Evolutionary conservation across 2,888 invertebrate genomes (phyloP).

Genomic region (Synergus laeviventris): DNA sequence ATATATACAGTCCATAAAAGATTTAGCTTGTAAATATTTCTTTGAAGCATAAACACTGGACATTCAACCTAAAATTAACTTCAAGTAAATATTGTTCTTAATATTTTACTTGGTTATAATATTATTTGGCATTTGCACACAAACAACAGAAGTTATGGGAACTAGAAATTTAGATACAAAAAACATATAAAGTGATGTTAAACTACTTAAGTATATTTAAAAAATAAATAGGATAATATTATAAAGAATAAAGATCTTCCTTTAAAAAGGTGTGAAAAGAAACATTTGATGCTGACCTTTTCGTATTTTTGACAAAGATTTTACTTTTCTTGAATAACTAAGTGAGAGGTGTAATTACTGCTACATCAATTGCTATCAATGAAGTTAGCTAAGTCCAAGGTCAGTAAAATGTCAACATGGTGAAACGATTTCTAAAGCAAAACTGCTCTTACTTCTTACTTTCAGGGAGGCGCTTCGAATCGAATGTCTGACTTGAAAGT

Average conservation of each 20-base stretch:
- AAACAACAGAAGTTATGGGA: background rate
- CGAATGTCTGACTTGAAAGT: constrained; percentile 39
- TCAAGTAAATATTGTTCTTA: background rate
- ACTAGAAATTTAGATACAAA: background rate
- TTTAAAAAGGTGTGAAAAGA: background rate
- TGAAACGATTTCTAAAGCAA: constrained; percentile 55
- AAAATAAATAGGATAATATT: background rate
- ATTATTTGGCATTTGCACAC: background rate
- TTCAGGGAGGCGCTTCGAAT: constrained; percentile 40
- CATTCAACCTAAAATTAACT: background rate
- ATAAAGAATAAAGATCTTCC: background rate
- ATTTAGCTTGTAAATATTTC: background rate
- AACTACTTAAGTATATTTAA: too few relatives aligned
- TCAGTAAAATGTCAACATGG: constrained; percentile 58
- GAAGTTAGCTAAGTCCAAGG: constrained; percentile 59
- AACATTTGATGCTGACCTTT: constrained; percentile 15
- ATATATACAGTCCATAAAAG: background rate
- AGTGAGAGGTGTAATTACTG: constrained; percentile 36
- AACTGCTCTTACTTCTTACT: constrained; percentile 40
- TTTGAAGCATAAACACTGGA: background rate
- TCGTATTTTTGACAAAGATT: constrained; percentile 44
- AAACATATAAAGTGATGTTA: background rate
- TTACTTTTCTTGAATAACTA: constrained; percentile 11
- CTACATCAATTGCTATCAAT: constrained; percentile 47
- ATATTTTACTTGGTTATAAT: background rate